Percentiles rank a stretch among this genome's conserved stretches.
Evolutionary conservation across 35 echinoderm and acorn worm species (phyloP).

Genomic region (Acanthaster planci): DNA sequence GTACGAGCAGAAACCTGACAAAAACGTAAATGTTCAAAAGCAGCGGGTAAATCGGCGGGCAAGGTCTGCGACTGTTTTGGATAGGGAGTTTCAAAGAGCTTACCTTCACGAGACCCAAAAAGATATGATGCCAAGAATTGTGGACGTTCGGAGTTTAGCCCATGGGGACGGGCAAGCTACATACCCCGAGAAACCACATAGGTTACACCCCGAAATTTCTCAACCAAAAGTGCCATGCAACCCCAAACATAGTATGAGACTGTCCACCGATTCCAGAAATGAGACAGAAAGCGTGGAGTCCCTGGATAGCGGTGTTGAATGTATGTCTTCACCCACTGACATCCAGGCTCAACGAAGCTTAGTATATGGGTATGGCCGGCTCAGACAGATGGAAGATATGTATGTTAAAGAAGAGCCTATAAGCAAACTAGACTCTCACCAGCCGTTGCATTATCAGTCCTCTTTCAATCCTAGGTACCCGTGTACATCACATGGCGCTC

Average conservation of each 20-base stretch:
- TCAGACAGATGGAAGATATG: too few species aligned
- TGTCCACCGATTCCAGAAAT: not conserved
- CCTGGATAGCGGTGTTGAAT: slow-evolving; percentile 3
- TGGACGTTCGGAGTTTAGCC: not conserved
- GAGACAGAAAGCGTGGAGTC: slow-evolving; percentile 2
- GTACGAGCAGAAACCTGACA: not conserved
- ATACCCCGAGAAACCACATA: not conserved
- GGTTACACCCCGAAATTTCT: not conserved
- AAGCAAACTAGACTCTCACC: too few species aligned
- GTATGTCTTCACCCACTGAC: not conserved
- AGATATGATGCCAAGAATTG: not conserved
- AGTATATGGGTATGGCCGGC: not conserved
- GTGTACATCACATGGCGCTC: too few species aligned
- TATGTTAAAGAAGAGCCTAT: too few species aligned
- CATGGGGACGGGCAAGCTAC: not conserved
- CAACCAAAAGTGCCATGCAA: not conserved
- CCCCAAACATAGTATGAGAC: not conserved
- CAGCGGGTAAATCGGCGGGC: not conserved
- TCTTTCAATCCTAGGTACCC: too few species aligned
- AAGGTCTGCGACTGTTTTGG: too few species aligned
- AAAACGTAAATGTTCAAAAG: not conserved
- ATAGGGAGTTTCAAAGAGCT: not conserved
- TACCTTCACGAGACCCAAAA: not conserved
- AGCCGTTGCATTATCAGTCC: too few species aligned
- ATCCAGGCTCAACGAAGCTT: not conserved